A percentile compares a stretch with the other conserved stretches of the same genome.
phyloP scores from a whole-genome alignment of 2,888 invertebrate genomes.

The Pammene aurita region DNA sequence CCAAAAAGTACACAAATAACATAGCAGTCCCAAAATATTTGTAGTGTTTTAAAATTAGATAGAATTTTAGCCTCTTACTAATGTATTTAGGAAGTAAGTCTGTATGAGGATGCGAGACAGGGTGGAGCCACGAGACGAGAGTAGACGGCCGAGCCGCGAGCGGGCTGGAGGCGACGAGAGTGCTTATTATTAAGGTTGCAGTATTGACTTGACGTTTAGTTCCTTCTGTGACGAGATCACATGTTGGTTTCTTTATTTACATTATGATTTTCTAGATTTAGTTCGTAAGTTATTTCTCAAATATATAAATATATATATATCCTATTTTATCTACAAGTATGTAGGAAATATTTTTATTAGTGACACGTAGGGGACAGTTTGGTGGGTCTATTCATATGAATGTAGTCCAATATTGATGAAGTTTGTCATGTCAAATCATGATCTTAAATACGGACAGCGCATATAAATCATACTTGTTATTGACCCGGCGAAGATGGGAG shows the following conservation, averaged over 20 bases:
- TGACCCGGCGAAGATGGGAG: constrained; percentile 2
- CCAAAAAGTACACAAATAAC: constrained; percentile 62
- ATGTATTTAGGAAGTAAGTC: constrained; percentile 48
- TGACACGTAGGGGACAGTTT: constrained; percentile 25
- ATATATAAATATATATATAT: constrained; percentile 40
- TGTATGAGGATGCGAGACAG: constrained; percentile 48
- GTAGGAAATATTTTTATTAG: constrained; percentile 38
- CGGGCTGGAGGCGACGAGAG: constrained; percentile 47
- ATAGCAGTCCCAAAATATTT: constrained; percentile 51
- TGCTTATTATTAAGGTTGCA: constrained; percentile 61
- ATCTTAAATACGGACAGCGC: not conserved
- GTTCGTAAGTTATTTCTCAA: constrained; percentile 52
- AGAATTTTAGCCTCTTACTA: constrained; percentile 50
- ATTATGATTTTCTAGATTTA: constrained; percentile 45
- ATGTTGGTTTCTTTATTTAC: constrained; percentile 39
- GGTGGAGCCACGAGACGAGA: constrained; percentile 43
- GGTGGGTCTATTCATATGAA: constrained; percentile 12
- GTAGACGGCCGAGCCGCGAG: constrained; percentile 12
- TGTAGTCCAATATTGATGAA: not conserved
- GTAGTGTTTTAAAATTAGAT: constrained; percentile 55
- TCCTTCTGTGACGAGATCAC: constrained; percentile 52
- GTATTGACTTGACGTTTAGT: constrained; percentile 71
- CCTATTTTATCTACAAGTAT: constrained; percentile 41
- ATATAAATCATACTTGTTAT: constrained; percentile 6
- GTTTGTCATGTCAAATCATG: not conserved